A percentile compares a stretch with the other conserved stretches of the same genome.
Evolutionary conservation across 1,140 invertebrate genomes (phyloP).

Genomic region (Pseudachorutes palmiensis): DNA sequence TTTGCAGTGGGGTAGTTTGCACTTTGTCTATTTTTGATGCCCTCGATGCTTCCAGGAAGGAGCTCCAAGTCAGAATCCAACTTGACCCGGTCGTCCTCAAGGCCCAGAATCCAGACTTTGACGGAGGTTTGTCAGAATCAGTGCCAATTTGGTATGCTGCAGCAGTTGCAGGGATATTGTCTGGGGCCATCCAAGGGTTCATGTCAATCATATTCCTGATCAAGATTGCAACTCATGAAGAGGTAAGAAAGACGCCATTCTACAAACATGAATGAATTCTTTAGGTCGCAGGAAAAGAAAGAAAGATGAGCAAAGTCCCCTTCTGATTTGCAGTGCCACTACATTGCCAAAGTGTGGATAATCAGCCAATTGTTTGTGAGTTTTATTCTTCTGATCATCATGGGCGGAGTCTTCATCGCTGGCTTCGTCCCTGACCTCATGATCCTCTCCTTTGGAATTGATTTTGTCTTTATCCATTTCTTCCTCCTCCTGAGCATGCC

Average conservation of each 20-base stretch:
- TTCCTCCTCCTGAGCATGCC: neutral
- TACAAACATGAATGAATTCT: too few relatives aligned
- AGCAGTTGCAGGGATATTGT: neutral
- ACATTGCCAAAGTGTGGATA: neutral
- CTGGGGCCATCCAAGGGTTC: neutral
- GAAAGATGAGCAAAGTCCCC: too few relatives aligned
- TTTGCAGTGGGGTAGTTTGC: neutral
- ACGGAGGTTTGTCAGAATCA: neutral
- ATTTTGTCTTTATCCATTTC: neutral
- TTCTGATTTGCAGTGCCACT: too few relatives aligned
- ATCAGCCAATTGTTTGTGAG: neutral
- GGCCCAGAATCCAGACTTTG: neutral
- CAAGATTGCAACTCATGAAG: neutral
- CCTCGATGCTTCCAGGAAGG: neutral
- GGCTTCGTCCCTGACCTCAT: neutral
- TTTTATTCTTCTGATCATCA: neutral
- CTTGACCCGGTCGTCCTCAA: neutral
- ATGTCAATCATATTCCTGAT: neutral
- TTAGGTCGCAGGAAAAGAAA: too few relatives aligned
- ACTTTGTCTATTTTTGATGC: neutral
- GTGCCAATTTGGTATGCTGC: neutral
- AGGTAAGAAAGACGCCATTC: neutral
- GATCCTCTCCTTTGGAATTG: neutral
- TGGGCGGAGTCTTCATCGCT: neutral
- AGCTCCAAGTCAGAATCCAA: neutral